phyloP scores from a whole-genome alignment of 2,888 invertebrate genomes.

The Lissocephala sabroskyi region DNA sequence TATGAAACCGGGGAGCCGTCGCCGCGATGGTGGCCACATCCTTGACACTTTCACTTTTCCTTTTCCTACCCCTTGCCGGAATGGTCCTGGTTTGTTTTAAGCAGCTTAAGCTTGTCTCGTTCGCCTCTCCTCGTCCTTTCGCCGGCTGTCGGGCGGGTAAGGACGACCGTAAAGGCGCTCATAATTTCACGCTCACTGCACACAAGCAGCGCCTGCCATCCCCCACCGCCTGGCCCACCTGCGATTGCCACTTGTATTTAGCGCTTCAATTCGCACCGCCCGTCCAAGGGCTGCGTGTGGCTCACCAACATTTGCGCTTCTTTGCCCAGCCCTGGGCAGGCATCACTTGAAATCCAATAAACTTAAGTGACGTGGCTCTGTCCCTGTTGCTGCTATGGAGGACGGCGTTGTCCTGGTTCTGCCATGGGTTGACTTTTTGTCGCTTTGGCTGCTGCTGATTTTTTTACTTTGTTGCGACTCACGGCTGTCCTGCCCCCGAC shows the following conservation, averaged over 20 bases:
- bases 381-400: constrained; percentile 5
- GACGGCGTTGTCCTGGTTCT: too few species aligned
- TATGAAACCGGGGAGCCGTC: constrained; percentile 33
- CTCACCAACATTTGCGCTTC: constrained; percentile 18
- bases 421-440: too few species aligned
- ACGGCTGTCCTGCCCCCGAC: too few species aligned
- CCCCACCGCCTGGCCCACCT: constrained; percentile 11
- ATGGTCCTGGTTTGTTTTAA: constrained; percentile 48
- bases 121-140: constrained; percentile 17
- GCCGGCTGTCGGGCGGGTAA: too few species aligned
- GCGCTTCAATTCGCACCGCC: constrained; percentile 22
- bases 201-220: constrained; percentile 26
- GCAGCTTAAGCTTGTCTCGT: constrained; percentile 63
- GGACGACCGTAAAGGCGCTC: constrained; percentile 49
- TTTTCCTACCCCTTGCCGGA: constrained; percentile 34
- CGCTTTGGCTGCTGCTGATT: too few species aligned
- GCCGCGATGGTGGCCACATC: constrained; percentile 37
- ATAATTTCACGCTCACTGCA: constrained; percentile 58
- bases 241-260: constrained; percentile 26
- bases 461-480: too few species aligned
- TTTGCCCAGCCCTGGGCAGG: constrained; percentile 19
- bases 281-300: constrained; percentile 11
- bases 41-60: constrained; percentile 62
- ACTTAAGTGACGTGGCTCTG: constrained; percentile 42
- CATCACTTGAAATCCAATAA: constrained; percentile 57